phyloP scores from a whole-genome alignment of 2,888 invertebrate species.

The Meiosimyza decipiens region DNA sequence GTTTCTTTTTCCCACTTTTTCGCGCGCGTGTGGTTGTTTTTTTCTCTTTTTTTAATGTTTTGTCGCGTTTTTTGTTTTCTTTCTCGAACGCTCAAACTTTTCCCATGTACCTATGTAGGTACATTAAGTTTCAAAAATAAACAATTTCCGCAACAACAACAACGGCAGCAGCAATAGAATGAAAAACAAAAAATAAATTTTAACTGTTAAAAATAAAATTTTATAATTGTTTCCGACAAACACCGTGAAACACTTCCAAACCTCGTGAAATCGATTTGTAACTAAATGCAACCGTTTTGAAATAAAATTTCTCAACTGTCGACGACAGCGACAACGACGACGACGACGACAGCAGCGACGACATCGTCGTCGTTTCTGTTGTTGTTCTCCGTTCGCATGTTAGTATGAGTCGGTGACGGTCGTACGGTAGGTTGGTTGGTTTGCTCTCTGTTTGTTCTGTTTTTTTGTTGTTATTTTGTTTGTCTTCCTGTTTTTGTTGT shows the following conservation, averaged over 20 bases:
- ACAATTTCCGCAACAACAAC: conserved; percentile 12
- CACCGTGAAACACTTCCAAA: conserved; percentile 60
- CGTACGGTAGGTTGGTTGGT: neutral
- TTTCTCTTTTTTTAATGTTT: neutral
- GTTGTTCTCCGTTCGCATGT: neutral
- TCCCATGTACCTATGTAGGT: neutral
- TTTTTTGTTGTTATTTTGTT: conserved; percentile 37
- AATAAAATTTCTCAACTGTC: conserved; percentile 60
- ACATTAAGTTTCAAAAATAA: conserved; percentile 1
- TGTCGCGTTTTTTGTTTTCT: conserved; percentile 17
- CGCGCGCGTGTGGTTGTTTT: neutral
- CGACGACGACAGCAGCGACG: conserved; percentile 17
- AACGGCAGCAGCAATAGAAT: conserved; percentile 7
- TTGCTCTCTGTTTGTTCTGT: conserved; percentile 2
- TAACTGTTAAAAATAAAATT: conserved; percentile 39
- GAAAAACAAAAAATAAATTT: conserved; percentile 21
- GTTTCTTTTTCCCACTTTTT: conserved; percentile 7
- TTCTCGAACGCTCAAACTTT: conserved; percentile 2
- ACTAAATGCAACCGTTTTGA: conserved; percentile 58
- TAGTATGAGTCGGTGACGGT: neutral
- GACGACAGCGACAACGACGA: conserved; percentile 30
- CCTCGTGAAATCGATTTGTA: conserved; percentile 65
- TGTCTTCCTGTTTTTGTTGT: conserved; percentile 41
- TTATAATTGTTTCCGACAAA: conserved; percentile 53
- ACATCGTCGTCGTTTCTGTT: neutral